Conservation (phyloP, 2,797 vertebrate species). For the Chelon auratus region DNA sequence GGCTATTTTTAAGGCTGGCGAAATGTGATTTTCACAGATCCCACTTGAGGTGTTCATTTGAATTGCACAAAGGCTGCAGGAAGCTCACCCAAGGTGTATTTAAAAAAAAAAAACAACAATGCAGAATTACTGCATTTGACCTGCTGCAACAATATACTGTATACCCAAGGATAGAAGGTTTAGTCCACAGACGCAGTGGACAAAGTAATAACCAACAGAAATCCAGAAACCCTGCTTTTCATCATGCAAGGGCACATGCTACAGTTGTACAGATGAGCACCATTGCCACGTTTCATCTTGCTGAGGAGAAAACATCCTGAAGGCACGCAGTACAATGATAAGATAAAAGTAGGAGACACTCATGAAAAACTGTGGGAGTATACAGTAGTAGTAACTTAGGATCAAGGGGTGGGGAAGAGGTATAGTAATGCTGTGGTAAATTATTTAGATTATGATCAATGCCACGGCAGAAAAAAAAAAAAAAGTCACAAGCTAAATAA, state of each 20-base stretch:
- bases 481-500: no score
- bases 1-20: slow-evolving; percentile 45
- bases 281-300: neutral
- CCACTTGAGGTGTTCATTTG: slow-evolving; percentile 24
- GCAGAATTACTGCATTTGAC: slow-evolving; percentile 23
- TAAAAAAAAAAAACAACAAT: neutral
- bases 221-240: neutral
- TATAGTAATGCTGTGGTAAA: neutral
- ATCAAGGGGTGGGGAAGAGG: neutral
- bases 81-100: slow-evolving; percentile 4
- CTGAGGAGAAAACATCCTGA: neutral
- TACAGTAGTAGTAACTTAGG: neutral
- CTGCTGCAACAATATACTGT: slow-evolving; percentile 5
- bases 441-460: slow-evolving; percentile 9
- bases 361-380: neutral
- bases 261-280: neutral
- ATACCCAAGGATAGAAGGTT: neutral
- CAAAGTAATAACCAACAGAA: neutral
- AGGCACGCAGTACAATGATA: neutral
- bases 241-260: neutral
- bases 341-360: neutral
- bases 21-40: slow-evolving; percentile 45
- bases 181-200: neutral
- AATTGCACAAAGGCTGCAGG: slow-evolving; percentile 14
- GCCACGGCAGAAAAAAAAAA: neutral